Evolutionary conservation across 2,797 vertebrate genomes (phyloP).

Genomic region (Characodon lateralis): DNA sequence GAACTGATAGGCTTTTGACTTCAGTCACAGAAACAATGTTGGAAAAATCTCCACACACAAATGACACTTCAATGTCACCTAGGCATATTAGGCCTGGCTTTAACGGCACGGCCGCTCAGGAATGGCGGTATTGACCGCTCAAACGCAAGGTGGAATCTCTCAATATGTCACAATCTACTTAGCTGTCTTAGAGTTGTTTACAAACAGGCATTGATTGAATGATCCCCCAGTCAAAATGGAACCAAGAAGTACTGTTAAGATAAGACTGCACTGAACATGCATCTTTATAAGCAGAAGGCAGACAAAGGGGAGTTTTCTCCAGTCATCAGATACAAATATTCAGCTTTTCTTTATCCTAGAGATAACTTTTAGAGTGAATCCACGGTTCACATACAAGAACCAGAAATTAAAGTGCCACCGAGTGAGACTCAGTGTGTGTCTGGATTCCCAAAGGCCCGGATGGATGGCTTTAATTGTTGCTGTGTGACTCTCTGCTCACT

Average conservation of each 20-base stretch:
- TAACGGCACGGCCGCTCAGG: constrained; percentile 40
- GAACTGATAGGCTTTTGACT: constrained; percentile 27
- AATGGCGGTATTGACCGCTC: constrained; percentile 57
- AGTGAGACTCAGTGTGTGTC: constrained; percentile 5
- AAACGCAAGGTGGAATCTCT: constrained; percentile 63
- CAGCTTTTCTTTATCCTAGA: constrained; percentile 20
- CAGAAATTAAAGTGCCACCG: constrained; percentile 35
- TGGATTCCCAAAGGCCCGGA: constrained; percentile 37
- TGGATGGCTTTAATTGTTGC: constrained; percentile 65
- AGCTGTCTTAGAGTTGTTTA: constrained; percentile 56
- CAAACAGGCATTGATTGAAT: constrained; percentile 68
- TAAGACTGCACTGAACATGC: constrained; percentile 25
- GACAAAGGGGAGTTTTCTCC: constrained; percentile 10
- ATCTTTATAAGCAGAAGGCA: constrained; percentile 45
- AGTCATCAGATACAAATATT: constrained; percentile 2
- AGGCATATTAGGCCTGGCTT: constrained; percentile 32
- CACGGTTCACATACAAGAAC: constrained; percentile 27
- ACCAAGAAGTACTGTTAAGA: constrained; percentile 14
- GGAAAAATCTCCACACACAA: constrained; percentile 26
- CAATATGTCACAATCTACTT: constrained; percentile 69
- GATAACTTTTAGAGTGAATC: constrained; percentile 11
- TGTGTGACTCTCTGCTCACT: constrained; percentile 50
- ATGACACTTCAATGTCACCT: constrained; percentile 65
- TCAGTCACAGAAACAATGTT: constrained; percentile 27
- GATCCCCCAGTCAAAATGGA: constrained; percentile 49